These are phyloP conservation scores for Lasaia peninsularis DNA, from an alignment of 1,140 invertebrate genomes.

Conservation along the genomic window DNA sequence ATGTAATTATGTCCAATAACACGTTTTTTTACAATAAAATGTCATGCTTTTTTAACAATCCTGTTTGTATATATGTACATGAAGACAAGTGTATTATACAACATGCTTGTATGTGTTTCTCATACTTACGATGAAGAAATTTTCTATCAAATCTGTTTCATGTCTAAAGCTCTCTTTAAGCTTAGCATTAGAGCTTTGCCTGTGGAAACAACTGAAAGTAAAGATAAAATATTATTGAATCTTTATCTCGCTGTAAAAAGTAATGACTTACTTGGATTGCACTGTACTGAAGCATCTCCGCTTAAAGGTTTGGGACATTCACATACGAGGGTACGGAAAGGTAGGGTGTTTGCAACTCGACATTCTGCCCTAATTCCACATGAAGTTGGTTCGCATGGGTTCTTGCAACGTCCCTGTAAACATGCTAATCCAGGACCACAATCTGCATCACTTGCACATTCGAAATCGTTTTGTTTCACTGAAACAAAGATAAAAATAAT, in stretches of 20 bases:
- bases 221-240: slow-evolving; percentile 1
- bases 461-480: slow-evolving; percentile 68
- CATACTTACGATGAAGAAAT: background rate
- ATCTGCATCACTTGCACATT: slow-evolving; percentile 89
- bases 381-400: slow-evolving; percentile 89
- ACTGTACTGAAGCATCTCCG: slow-evolving; percentile 90
- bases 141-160: background rate
- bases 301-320: slow-evolving; percentile 88
- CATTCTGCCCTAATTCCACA: slow-evolving; percentile 90
- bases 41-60: background rate
- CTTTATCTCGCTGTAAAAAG: background rate
- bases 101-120: background rate
- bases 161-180: background rate
- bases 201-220: slow-evolving; percentile 4
- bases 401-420: slow-evolving; percentile 87
- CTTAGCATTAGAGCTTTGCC: background rate
- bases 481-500: background rate
- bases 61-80: background rate
- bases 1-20: background rate
- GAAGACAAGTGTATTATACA: background rate
- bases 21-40: background rate
- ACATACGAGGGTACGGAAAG: slow-evolving; percentile 91
- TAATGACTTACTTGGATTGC: slow-evolving; percentile 82
- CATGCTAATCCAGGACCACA: slow-evolving; percentile 91
- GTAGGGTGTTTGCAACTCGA: slow-evolving; percentile 89